These are phyloP conservation scores for Lepidochitona cinerea DNA, from an alignment of 2,888 invertebrate species.

Conservation along the genomic window DNA sequence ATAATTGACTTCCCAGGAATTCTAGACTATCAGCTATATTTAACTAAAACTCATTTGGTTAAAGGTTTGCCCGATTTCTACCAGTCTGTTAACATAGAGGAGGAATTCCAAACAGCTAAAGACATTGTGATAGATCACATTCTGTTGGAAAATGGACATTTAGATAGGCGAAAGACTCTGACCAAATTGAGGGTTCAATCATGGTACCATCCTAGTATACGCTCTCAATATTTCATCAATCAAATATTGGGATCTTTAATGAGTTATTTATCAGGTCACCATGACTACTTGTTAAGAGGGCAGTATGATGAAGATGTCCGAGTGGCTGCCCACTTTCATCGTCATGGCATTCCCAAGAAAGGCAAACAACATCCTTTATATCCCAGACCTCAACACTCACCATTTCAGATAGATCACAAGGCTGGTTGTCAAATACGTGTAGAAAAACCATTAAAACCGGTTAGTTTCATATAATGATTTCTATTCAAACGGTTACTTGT, in stretches of 20 bases:
- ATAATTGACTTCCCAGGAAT: background rate
- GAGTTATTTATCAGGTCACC: slow-evolving; percentile 14
- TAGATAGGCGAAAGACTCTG: background rate
- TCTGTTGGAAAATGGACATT: slow-evolving; percentile 26
- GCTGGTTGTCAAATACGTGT: slow-evolving; percentile 82
- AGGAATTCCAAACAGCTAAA: slow-evolving; percentile 72
- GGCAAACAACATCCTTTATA: background rate
- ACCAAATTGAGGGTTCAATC: background rate
- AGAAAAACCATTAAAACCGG: slow-evolving; percentile 78
- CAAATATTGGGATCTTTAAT: background rate
- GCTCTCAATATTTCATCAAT: background rate
- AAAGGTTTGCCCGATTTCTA: slow-evolving; percentile 77
- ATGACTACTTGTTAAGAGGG: slow-evolving; percentile 46
- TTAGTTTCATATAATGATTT: slow-evolving; percentile 38
- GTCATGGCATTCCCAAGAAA: slow-evolving; percentile 41
- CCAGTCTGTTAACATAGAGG: slow-evolving; percentile 67
- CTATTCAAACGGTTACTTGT: no score
- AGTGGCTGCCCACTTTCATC: slow-evolving; percentile 86
- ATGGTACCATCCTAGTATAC: background rate
- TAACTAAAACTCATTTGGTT: slow-evolving; percentile 84
- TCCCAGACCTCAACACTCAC: background rate
- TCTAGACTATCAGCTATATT: slow-evolving; percentile 77
- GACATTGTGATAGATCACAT: slow-evolving; percentile 78
- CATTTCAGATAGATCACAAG: slow-evolving; percentile 77
- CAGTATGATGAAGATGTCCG: slow-evolving; percentile 84